phyloP scores from a whole-genome alignment of 2,113 vertebrate genomes.

The Mohoua ochrocephala region DNA sequence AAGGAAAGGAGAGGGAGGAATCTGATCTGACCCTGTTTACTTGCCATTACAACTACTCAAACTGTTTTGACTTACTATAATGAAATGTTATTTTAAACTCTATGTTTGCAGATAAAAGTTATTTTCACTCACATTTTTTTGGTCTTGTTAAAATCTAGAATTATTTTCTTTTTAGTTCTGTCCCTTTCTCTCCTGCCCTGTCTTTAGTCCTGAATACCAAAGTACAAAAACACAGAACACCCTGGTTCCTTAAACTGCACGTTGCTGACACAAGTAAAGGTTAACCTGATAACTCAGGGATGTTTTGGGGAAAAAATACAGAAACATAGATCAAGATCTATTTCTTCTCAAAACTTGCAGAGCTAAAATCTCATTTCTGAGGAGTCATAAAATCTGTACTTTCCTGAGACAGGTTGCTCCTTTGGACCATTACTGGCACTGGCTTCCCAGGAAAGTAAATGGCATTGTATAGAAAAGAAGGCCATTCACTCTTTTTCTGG shows the following conservation, averaged over 20 bases:
- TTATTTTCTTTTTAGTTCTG: neutral
- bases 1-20: neutral
- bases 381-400: neutral
- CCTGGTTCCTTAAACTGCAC: neutral
- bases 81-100: neutral
- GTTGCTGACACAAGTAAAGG: neutral
- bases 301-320: neutral
- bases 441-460: neutral
- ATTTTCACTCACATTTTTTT: neutral
- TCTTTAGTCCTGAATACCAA: neutral
- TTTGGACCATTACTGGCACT: neutral
- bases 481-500: neutral
- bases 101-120: neutral
- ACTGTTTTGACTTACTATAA: neutral
- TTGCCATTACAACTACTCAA: neutral
- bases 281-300: neutral
- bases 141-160: neutral
- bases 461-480: neutral
- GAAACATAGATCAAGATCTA: neutral
- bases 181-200: neutral
- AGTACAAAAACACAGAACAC: neutral
- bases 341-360: neutral
- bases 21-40: neutral
- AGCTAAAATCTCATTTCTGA: neutral
- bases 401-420: neutral